Percentiles rank a stretch among this genome's conserved stretches.
These are phyloP conservation scores for Eupithecia subumbrata DNA, from an alignment of 2,888 invertebrate species.

Conservation along the genomic window DNA sequence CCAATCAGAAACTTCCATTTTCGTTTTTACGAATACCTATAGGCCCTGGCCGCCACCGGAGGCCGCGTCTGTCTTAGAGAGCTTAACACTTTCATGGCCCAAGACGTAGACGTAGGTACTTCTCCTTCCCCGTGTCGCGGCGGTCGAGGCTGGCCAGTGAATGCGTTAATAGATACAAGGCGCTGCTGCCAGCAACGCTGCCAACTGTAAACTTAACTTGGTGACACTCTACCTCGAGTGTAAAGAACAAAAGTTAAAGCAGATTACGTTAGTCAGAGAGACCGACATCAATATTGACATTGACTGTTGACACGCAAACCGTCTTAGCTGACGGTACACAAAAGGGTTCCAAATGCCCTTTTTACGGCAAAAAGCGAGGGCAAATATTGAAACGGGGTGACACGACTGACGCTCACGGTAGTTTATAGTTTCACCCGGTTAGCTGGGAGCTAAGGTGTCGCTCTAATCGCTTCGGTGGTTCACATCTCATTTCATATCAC, in stretches of 20 bases:
- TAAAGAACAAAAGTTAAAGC: constrained; percentile 61
- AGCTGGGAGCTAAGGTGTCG: not conserved
- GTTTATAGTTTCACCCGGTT: constrained; percentile 1
- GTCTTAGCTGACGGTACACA: constrained; percentile 79
- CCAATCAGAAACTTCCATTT: no score
- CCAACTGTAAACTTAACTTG: constrained; percentile 46
- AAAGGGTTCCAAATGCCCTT: constrained; percentile 83
- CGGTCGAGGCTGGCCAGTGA: no score
- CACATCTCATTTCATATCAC: no score
- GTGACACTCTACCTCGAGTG: constrained; percentile 59
- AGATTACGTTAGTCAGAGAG: constrained; percentile 74
- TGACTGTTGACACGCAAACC: constrained; percentile 80
- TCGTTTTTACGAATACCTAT: no score
- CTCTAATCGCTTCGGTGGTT: not conserved
- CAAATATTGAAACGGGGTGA: constrained; percentile 65
- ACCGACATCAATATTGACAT: constrained; percentile 76
- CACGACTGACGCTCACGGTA: constrained; percentile 4
- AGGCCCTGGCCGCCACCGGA: not conserved
- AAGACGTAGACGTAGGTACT: no score
- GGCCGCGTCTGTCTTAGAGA: not conserved
- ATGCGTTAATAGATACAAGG: not conserved
- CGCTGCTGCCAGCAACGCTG: not conserved
- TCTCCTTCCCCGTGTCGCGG: no score
- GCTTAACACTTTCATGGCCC: not conserved
- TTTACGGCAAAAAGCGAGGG: constrained; percentile 79